phyloP scores from a whole-genome alignment of 2,797 vertebrate species.

The Kryptopterus vitreolus region DNA sequence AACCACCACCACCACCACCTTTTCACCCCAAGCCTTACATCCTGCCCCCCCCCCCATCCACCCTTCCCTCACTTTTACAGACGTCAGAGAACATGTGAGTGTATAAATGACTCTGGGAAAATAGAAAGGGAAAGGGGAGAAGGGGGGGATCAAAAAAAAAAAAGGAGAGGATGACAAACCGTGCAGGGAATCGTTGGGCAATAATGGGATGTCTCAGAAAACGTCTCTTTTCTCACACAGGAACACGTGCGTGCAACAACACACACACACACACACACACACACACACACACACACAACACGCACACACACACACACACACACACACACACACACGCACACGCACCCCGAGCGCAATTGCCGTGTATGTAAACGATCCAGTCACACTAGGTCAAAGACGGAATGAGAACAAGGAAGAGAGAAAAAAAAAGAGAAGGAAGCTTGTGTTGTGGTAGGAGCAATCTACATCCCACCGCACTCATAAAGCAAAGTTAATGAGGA shows the following conservation, averaged over 20 bases:
- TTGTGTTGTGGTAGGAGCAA: constrained; percentile 35
- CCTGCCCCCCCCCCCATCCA: constrained; percentile 45
- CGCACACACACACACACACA: constrained; percentile 22
- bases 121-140: constrained; percentile 33
- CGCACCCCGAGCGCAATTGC: constrained; percentile 11
- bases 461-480: constrained; percentile 31
- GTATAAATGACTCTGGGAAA: constrained; percentile 65
- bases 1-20: neutral
- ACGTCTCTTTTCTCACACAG: constrained; percentile 60
- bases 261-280: constrained; percentile 21
- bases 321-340: no score
- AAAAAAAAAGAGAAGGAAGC: constrained; percentile 31
- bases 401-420: constrained; percentile 7
- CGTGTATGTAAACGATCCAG: constrained; percentile 26
- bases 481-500: constrained; percentile 31
- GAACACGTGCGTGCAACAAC: neutral
- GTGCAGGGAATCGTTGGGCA: constrained; percentile 64
- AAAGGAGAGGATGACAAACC: constrained; percentile 70
- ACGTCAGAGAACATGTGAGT: constrained; percentile 76
- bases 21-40: constrained; percentile 30
- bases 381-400: constrained; percentile 24
- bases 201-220: constrained; percentile 75
- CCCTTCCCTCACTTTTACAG: constrained; percentile 47
- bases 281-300: constrained; percentile 6
- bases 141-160: no score